Percentiles rank a stretch among this genome's conserved stretches.
These are phyloP conservation scores for Camelus bactrianus DNA, from an alignment of 2,113 vertebrate species.

Conservation along the genomic window DNA sequence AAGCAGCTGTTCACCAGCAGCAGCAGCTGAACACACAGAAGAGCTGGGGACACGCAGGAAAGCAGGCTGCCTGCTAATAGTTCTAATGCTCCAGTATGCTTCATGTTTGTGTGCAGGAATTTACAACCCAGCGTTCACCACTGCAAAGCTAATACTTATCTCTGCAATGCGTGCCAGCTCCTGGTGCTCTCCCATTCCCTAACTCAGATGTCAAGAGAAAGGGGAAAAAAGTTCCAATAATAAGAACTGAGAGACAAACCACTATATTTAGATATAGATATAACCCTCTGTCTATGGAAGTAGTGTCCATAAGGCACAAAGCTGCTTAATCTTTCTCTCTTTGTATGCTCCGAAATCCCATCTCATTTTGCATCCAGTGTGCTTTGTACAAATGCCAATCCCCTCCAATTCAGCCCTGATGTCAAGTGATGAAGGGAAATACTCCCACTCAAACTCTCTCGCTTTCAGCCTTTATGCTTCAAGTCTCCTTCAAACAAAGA, in stretches of 20 bases:
- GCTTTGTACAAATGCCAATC: slow-evolving; percentile 46
- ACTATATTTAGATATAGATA: slow-evolving; percentile 67
- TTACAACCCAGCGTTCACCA: slow-evolving; percentile 55
- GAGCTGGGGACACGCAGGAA: not conserved
- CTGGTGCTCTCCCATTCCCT: slow-evolving; percentile 13
- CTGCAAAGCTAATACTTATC: slow-evolving; percentile 55
- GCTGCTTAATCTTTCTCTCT: slow-evolving; percentile 61
- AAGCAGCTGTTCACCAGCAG: not conserved
- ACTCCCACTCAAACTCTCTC: slow-evolving; percentile 62
- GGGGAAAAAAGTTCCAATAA: not conserved
- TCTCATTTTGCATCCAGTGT: slow-evolving; percentile 51
- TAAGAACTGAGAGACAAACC: slow-evolving; percentile 57
- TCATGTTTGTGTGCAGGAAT: slow-evolving; percentile 64
- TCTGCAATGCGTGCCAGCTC: not conserved
- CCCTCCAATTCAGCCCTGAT: slow-evolving; percentile 49
- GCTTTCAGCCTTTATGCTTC: slow-evolving; percentile 62
- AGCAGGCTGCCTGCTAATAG: not conserved
- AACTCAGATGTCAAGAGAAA: slow-evolving; percentile 64
- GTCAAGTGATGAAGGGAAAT: slow-evolving; percentile 71
- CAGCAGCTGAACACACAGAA: not conserved
- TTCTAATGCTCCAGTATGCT: not conserved
- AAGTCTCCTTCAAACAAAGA: slow-evolving; percentile 69
- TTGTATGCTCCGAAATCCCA: slow-evolving; percentile 52
- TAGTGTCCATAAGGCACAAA: not conserved
- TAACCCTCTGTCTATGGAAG: slow-evolving; percentile 28